Conservation (phyloP, 1,140 invertebrate species). For the Pseudomyrmex flavicornis region DNA sequence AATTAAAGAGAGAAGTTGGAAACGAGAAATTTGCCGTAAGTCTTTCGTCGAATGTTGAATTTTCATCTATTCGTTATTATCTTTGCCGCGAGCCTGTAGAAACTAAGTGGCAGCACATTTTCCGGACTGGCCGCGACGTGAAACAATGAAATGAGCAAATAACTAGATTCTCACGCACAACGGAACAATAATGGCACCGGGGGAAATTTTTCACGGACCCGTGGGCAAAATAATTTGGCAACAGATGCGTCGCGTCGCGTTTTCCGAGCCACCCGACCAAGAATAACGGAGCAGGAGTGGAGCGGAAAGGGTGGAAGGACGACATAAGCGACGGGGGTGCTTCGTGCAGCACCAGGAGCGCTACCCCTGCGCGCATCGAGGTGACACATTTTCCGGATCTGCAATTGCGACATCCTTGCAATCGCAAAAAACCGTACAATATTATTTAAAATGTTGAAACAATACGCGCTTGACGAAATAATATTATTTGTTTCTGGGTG, state of each 20-base stretch:
- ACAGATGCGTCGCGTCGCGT: constrained; percentile 84
- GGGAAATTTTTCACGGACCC: constrained; percentile 84
- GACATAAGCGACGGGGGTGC: constrained; percentile 58
- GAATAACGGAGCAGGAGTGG: constrained; percentile 79
- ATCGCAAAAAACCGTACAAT: constrained; percentile 24
- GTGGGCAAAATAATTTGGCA: constrained; percentile 86
- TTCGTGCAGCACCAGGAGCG: constrained; percentile 51
- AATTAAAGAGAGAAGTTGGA: neutral
- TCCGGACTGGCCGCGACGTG: constrained; percentile 58
- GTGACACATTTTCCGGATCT: constrained; percentile 56
- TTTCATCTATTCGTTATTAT: constrained; percentile 37
- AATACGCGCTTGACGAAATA: neutral
- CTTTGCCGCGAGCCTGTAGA: constrained; percentile 20
- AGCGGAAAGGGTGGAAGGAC: constrained; percentile 65
- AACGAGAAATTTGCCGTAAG: neutral
- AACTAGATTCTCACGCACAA: constrained; percentile 83
- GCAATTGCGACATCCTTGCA: constrained; percentile 61
- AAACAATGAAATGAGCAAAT: constrained; percentile 81
- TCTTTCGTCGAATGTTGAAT: constrained; percentile 26
- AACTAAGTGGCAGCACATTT: constrained; percentile 66
- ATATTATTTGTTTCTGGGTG: too few relatives aligned
- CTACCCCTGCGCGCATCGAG: constrained; percentile 41
- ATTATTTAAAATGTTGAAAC: neutral
- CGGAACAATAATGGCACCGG: constrained; percentile 83
- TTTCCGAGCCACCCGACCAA: constrained; percentile 83